Evolutionary conservation across 2,113 vertebrate genomes (phyloP).

Genomic region (Albula goreensis): DNA sequence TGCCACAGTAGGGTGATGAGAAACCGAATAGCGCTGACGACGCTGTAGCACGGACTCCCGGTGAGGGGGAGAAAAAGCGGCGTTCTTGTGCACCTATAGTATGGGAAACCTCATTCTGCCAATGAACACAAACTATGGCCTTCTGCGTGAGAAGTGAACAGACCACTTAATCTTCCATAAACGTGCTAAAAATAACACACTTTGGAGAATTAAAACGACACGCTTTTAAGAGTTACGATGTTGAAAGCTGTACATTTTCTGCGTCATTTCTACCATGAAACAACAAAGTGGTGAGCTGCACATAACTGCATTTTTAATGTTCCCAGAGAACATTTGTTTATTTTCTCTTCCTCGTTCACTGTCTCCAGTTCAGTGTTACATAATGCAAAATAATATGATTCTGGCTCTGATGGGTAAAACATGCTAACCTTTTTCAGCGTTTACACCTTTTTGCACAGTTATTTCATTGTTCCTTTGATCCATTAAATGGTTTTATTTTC

Average conservation of each 20-base stretch:
- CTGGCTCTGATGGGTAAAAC: not conserved
- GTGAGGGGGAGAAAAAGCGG: not conserved
- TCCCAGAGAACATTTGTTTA: not conserved
- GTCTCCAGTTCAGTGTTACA: not conserved
- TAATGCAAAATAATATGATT: not conserved
- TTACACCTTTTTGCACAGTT: not conserved
- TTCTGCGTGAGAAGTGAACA: not conserved
- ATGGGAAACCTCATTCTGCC: not conserved
- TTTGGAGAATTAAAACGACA: not conserved
- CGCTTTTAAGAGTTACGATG: not conserved
- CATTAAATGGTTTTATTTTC: not conserved
- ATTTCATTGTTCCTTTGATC: not conserved
- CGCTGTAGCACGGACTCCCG: not conserved
- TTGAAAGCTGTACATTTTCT: not conserved
- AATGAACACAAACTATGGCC: not conserved
- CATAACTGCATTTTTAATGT: not conserved
- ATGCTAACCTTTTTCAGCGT: not conserved
- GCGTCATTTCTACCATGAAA: not conserved
- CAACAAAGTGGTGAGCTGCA: not conserved
- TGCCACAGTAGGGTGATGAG: not conserved
- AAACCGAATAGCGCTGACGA: not conserved
- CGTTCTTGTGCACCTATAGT: not conserved
- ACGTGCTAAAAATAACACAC: not conserved
- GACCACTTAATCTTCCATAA: not conserved
- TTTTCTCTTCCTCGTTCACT: not conserved